These are phyloP conservation scores for Ivindomyrus marchei DNA, from an alignment of 2,113 vertebrate species.

Conservation along the genomic window DNA sequence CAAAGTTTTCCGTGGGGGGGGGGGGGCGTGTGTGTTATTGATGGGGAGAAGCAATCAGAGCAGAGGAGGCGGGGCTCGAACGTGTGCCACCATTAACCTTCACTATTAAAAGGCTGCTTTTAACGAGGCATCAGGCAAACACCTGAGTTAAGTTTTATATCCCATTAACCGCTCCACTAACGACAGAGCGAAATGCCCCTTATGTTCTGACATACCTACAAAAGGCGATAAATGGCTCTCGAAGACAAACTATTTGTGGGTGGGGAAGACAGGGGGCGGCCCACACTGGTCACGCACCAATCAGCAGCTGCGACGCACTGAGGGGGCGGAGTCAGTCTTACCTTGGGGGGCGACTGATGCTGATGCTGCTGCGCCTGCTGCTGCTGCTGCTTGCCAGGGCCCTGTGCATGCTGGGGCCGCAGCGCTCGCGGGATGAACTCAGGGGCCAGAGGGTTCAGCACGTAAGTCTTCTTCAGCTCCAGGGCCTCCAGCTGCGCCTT, in stretches of 20 bases:
- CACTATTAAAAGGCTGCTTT: background rate
- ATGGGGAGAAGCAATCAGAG: background rate
- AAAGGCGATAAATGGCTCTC: background rate
- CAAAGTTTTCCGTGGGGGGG: background rate
- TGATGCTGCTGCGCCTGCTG: constrained; percentile 59
- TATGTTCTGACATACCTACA: background rate
- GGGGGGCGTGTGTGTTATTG: background rate
- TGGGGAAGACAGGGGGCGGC: background rate
- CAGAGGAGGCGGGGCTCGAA: background rate
- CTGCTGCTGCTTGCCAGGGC: constrained; percentile 65
- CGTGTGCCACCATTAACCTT: background rate
- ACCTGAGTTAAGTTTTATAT: background rate
- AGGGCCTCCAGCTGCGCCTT: constrained; percentile 93
- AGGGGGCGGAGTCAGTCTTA: constrained; percentile 35
- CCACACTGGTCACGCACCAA: background rate
- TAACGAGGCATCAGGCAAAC: background rate
- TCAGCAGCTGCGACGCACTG: background rate
- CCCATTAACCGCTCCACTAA: background rate
- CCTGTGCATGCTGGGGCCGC: constrained; percentile 69
- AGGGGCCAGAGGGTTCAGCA: constrained; percentile 92
- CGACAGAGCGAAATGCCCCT: background rate
- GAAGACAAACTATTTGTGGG: background rate
- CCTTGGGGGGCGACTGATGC: constrained; percentile 90
- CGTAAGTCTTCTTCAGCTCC: constrained; percentile 98
- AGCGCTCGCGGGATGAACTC: constrained; percentile 96